Percentiles rank a stretch among this genome's conserved stretches.
These are phyloP conservation scores for Eumeta japonica DNA, from an alignment of 1,140 invertebrate genomes.

Conservation along the genomic window DNA sequence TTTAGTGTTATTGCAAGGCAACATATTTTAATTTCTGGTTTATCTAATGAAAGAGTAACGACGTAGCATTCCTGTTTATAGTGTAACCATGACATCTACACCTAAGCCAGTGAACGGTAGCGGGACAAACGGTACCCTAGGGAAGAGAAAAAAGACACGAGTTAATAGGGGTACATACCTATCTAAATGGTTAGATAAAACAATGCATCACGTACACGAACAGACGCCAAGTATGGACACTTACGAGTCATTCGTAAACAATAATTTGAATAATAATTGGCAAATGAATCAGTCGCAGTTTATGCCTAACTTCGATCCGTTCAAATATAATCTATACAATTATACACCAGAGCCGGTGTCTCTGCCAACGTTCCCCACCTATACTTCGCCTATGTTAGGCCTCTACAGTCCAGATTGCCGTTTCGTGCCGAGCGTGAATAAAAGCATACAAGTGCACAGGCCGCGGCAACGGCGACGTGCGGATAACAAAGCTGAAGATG, in stretches of 20 bases:
- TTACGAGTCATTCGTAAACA: constrained; percentile 30
- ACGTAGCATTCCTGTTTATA: background rate
- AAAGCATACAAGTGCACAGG: constrained; percentile 35
- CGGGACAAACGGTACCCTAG: constrained; percentile 34
- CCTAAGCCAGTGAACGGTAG: constrained; percentile 41
- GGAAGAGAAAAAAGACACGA: constrained; percentile 48
- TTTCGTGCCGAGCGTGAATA: constrained; percentile 31
- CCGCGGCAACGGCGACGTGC: constrained; percentile 23
- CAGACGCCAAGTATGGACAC: constrained; percentile 31
- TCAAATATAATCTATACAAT: constrained; percentile 29
- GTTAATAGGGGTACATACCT: constrained; percentile 37
- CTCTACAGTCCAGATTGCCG: constrained; percentile 30
- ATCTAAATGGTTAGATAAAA: constrained; percentile 47
- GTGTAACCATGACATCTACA: constrained; percentile 32
- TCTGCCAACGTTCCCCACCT: constrained; percentile 35
- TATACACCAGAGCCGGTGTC: constrained; percentile 35
- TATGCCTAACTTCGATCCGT: constrained; percentile 37
- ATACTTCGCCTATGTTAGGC: constrained; percentile 25
- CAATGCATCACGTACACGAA: constrained; percentile 38
- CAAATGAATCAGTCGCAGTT: constrained; percentile 28
- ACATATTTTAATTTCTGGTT: too few species aligned
- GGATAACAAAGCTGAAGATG: constrained; percentile 35
- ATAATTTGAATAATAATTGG: constrained; percentile 29
- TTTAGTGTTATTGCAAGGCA: background rate
- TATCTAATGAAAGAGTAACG: background rate